Percentiles rank a stretch among this genome's conserved stretches.
Conservation (phyloP, 2,113 vertebrate species). For the Haemorhous mexicanus region DNA sequence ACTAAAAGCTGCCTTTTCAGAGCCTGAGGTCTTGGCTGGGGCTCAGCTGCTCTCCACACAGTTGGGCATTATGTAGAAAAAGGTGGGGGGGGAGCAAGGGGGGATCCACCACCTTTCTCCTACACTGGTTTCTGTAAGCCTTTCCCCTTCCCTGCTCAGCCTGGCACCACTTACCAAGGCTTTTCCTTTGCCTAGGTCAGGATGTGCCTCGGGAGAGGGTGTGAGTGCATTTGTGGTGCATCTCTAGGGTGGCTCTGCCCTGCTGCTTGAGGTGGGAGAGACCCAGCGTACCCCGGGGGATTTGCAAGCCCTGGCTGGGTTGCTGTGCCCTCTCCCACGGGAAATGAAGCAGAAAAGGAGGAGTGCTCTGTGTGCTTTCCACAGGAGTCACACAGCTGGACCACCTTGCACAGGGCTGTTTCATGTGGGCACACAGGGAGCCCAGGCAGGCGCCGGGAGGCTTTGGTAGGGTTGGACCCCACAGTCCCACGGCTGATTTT, state of each 20-base stretch:
- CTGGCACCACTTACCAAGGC: neutral
- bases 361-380: neutral
- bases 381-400: neutral
- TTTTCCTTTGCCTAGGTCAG: neutral
- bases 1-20: constrained; percentile 54
- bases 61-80: constrained; percentile 39
- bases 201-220: neutral
- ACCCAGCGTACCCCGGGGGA: neutral
- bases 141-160: neutral
- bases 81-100: neutral
- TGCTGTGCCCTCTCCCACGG: neutral
- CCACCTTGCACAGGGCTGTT: neutral
- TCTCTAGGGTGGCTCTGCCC: neutral
- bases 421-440: neutral
- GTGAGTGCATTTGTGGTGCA: neutral
- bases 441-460: neutral
- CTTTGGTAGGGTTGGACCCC: neutral
- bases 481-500: neutral
- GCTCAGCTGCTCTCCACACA: constrained; percentile 4
- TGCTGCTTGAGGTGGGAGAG: neutral
- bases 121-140: neutral
- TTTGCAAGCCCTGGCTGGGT: neutral
- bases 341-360: neutral
- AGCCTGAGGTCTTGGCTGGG: constrained; percentile 16
- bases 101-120: neutral